Conservation (phyloP, 2,797 vertebrate species). For the Pipistrellus pygmaeus region DNA sequence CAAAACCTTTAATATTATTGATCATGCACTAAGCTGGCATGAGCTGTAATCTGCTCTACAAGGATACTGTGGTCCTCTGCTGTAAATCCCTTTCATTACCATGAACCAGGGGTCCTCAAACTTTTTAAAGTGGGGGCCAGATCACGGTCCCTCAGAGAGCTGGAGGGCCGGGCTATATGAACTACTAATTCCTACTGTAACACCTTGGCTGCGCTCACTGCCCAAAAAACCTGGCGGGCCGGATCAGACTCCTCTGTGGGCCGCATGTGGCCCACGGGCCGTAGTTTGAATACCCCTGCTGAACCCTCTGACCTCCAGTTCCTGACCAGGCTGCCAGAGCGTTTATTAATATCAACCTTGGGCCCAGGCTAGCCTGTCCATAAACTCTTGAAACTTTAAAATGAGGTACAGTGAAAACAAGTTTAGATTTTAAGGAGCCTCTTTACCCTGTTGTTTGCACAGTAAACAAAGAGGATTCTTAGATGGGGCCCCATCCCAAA, state of each 20-base stretch:
- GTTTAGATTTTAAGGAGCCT: neutral
- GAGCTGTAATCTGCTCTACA: neutral
- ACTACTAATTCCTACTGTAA: no score
- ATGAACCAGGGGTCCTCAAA: no score
- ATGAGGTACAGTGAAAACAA: neutral
- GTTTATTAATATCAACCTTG: neutral
- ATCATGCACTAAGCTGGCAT: neutral
- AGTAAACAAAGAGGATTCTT: neutral
- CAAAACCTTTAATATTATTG: neutral
- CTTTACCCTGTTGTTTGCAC: neutral
- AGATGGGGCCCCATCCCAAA: neutral
- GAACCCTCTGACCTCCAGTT: neutral
- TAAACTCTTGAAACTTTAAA: slow-evolving; percentile 26
- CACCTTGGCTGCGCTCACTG: no score
- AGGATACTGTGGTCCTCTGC: neutral
- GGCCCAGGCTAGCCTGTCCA: neutral
- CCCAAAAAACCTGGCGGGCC: no score
- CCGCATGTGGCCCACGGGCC: no score
- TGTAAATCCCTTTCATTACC: neutral
- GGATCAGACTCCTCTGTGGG: no score
- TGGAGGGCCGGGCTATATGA: no score
- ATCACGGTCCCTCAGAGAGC: no score
- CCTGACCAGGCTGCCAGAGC: neutral
- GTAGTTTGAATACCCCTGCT: no score
- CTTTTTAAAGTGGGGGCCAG: no score